Evolutionary conservation across 2,888 invertebrate genomes (phyloP), one percentile per base, ranked within the genome.

Genomic region (Acleris laterana): DNA sequence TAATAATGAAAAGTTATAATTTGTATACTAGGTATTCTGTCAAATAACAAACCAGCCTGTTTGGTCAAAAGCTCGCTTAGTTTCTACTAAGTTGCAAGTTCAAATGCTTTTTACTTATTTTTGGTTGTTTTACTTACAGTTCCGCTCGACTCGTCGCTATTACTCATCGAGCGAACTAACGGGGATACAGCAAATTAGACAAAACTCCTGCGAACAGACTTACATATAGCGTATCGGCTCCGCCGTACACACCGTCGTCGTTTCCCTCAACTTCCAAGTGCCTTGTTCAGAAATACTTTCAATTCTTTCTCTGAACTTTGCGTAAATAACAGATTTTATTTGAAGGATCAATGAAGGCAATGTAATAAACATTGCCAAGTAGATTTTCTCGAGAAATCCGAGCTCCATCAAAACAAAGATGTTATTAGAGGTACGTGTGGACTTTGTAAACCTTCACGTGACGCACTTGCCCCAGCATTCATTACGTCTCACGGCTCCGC

Each of bases 141-240:
- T 96, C 90, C 95, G 96, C 81, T 96, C 96, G 77, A 95, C 93
- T 67, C 87, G 92, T 74, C 89, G 96, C 77, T 96, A 96, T 94
- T 96, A 96, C 93, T 96, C 96, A 77, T 95, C 96, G 84, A 96
- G 96, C 87, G 96, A 96, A 87, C 94, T 96, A 80, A 94, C 94
- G 86, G 95, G 95, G 83, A 95, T 95, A 79, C 95, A 95, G 82
- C 94, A 95, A 86, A 93, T 95, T 89, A 94, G 96, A 80, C 96
- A 96, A 90, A 96, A 96, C 88, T 96, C 96, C 90, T 96, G 96
- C 93, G 96, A 96, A 94, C 96, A 96, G 92, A 96, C 96, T 83
- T 96, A 95, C 94, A 96, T 96, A 94, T 96, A 96, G 95, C 95
- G 74, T 84, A 77, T 77, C 80, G 70, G 72, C 71, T 73, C 69